phyloP scores from a whole-genome alignment of 2,113 vertebrate species.

The Corapipo altera region DNA sequence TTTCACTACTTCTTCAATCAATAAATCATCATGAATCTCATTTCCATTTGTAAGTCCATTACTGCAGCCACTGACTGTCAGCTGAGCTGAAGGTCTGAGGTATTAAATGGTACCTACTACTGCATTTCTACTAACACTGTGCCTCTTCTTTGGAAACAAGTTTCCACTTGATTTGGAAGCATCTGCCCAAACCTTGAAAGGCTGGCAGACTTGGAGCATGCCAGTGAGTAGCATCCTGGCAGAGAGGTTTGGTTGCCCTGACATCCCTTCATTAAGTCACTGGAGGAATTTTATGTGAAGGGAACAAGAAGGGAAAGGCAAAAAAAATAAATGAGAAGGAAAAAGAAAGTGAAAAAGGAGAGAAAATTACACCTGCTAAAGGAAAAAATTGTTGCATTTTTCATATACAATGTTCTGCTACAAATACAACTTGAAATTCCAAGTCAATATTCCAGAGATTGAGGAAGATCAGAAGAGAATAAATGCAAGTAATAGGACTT shows the following conservation, averaged over 20 bases:
- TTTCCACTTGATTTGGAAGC: neutral
- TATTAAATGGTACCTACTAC: neutral
- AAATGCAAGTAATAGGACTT: neutral
- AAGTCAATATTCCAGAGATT: neutral
- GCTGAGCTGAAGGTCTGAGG: neutral
- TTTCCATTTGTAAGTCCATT: constrained; percentile 35
- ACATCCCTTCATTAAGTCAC: neutral
- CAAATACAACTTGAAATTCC: neutral
- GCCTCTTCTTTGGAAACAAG: neutral
- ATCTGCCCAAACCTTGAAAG: neutral
- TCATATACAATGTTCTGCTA: neutral
- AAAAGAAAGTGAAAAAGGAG: neutral
- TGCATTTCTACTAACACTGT: neutral
- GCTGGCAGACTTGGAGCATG: neutral
- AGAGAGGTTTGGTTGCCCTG: neutral
- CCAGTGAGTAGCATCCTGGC: neutral
- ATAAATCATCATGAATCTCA: constrained; percentile 26
- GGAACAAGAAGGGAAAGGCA: neutral
- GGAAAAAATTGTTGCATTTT: neutral
- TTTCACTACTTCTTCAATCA: constrained; percentile 11
- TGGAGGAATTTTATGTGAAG: neutral
- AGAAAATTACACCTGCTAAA: neutral
- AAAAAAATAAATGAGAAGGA: neutral
- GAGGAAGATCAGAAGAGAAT: neutral
- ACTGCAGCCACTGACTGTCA: neutral